phyloP scores from a whole-genome alignment of 2,888 invertebrate species.

The Liopterus haemorrhoidalis region DNA sequence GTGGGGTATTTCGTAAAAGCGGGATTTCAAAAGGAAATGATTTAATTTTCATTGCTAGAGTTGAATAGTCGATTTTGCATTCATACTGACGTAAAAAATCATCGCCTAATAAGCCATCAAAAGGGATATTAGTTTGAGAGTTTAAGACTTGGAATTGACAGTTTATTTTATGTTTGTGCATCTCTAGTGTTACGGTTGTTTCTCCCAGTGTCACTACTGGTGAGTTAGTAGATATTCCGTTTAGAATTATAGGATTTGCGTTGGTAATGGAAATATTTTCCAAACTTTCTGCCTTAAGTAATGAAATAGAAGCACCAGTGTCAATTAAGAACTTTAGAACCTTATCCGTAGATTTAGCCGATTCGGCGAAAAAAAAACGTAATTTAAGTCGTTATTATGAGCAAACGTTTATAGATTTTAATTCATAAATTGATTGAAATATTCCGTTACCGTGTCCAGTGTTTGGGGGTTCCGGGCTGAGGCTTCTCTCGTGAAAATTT shows the following conservation, averaged over 20 bases:
- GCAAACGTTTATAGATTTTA: constrained; percentile 4
- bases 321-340: constrained; percentile 11
- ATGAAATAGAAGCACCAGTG: constrained; percentile 11
- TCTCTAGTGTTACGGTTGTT: background rate
- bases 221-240: constrained; percentile 5
- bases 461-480: background rate
- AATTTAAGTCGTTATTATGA: constrained; percentile 2
- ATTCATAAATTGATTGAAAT: constrained; percentile 5
- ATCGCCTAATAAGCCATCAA: constrained; percentile 6
- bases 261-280: background rate
- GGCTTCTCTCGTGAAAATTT: constrained; percentile 1
- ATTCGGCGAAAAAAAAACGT: constrained; percentile 3
- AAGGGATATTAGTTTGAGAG: constrained; percentile 5
- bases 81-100: constrained; percentile 8
- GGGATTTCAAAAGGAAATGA: constrained; percentile 1
- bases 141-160: constrained; percentile 9
- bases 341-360: constrained; percentile 5
- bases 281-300: constrained; percentile 8
- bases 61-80: constrained; percentile 8
- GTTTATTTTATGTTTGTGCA: constrained; percentile 3
- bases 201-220: constrained; percentile 4
- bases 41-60: background rate
- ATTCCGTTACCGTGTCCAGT: background rate
- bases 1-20: constrained; percentile 4
- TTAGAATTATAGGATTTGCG: constrained; percentile 1